These are phyloP conservation scores for Catharus bicknelli DNA, from an alignment of 2,113 vertebrate genomes.

Conservation along the genomic window DNA sequence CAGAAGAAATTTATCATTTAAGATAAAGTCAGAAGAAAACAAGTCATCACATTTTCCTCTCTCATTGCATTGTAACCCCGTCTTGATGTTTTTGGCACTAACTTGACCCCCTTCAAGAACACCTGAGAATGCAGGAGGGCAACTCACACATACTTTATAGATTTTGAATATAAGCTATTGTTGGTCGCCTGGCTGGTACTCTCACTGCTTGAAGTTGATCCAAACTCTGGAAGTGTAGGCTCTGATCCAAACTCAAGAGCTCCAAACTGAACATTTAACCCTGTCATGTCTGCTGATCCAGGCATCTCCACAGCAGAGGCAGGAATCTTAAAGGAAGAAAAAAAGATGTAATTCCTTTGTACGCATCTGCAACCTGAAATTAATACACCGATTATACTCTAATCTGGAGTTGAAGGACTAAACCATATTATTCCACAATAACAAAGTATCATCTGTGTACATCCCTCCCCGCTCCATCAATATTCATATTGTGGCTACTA, in stretches of 20 bases:
- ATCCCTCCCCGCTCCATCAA: accelerated
- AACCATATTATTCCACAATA: background rate
- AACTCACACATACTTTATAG: slow-evolving; percentile 79
- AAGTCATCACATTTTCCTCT: background rate
- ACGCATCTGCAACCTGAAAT: background rate
- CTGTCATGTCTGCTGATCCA: slow-evolving; percentile 88
- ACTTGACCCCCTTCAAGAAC: background rate
- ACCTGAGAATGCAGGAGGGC: background rate
- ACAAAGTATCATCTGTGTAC: background rate
- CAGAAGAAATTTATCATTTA: background rate
- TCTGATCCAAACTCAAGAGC: slow-evolving; percentile 95
- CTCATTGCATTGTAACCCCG: background rate
- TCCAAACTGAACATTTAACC: slow-evolving; percentile 95
- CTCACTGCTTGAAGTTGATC: slow-evolving; percentile 78
- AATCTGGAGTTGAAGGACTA: background rate
- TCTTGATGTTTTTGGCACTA: background rate
- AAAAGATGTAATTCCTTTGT: background rate
- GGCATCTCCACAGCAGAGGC: slow-evolving; percentile 96
- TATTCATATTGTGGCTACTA: background rate
- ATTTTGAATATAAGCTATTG: slow-evolving; percentile 88
- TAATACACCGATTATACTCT: background rate
- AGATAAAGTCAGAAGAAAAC: background rate
- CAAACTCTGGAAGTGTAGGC: slow-evolving; percentile 84
- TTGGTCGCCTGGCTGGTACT: slow-evolving; percentile 74
- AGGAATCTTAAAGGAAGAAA: slow-evolving; percentile 82